phyloP scores from a whole-genome alignment of 2,797 vertebrate species.

The Florisuga fusca region DNA sequence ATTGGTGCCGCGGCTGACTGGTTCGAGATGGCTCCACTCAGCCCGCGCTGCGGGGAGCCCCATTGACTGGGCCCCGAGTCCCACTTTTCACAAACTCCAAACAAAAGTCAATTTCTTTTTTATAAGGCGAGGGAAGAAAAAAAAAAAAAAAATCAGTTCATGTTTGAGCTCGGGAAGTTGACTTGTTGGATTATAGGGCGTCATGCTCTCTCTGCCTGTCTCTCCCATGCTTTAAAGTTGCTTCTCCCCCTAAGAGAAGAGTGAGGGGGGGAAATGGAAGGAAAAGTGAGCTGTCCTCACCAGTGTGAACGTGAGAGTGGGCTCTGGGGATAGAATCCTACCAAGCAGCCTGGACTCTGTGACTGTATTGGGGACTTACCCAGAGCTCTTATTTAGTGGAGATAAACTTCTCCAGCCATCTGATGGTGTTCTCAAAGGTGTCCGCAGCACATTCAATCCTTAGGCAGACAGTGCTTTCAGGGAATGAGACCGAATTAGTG shows the following conservation, averaged over 20 bases:
- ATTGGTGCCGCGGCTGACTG: conserved; percentile 99
- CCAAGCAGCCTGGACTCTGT: neutral
- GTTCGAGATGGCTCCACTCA: conserved; percentile 99
- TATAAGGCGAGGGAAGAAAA: conserved; percentile 83
- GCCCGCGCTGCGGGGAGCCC: conserved; percentile 96
- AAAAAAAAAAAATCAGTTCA: conserved; percentile 85
- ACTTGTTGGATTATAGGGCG: conserved; percentile 86
- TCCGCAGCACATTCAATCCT: neutral
- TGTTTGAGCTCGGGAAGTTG: conserved; percentile 93
- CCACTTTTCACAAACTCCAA: conserved; percentile 99
- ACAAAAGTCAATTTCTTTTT: conserved; percentile 99
- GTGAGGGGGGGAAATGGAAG: conserved; percentile 7
- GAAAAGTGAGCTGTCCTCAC: neutral
- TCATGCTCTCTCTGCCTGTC: conserved; percentile 75
- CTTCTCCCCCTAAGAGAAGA: conserved; percentile 62
- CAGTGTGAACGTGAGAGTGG: neutral
- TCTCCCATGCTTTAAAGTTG: conserved; percentile 76
- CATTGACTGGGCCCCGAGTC: conserved; percentile 99
- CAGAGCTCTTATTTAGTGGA: neutral
- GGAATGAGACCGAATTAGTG: neutral
- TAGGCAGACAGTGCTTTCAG: accelerated
- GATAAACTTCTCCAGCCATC: neutral
- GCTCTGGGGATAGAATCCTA: neutral
- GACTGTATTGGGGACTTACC: neutral
- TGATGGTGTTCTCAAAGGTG: neutral